phyloP scores from a whole-genome alignment of 2,888 invertebrate genomes.

The Cotesia congregata region DNA sequence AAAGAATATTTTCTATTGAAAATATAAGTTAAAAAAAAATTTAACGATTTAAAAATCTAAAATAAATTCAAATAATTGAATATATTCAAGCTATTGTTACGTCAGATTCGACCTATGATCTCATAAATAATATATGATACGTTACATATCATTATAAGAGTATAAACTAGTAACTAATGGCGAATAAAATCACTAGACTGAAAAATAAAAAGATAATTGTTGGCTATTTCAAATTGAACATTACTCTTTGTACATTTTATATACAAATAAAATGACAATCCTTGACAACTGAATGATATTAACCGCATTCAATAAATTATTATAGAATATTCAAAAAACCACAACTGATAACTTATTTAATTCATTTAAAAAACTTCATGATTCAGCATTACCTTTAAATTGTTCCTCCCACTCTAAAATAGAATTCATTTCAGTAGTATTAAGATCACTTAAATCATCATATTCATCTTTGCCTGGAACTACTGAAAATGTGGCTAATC shows the following conservation, averaged over 20 bases:
- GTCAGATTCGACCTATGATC: constrained; percentile 48
- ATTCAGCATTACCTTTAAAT: constrained; percentile 82
- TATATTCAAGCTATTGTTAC: not conserved
- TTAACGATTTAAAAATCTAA: not conserved
- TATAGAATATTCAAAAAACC: no score
- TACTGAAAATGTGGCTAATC: constrained; percentile 93
- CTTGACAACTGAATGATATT: no score
- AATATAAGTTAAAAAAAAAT: not conserved
- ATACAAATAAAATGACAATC: no score
- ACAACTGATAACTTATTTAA: no score
- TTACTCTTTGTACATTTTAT: not conserved
- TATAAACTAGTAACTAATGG: not conserved
- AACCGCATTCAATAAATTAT: no score
- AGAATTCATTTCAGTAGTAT: constrained; percentile 93
- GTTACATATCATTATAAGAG: not conserved
- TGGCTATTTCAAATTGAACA: not conserved
- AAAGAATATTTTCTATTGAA: not conserved
- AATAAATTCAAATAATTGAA: constrained; percentile 7
- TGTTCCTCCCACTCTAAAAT: constrained; percentile 98
- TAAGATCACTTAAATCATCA: constrained; percentile 96
- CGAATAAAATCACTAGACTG: not conserved
- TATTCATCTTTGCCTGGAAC: constrained; percentile 86
- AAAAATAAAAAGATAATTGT: not conserved
- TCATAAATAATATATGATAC: constrained; percentile 42
- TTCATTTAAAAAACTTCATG: not conserved